Evolutionary conservation across 1,140 invertebrate genomes (phyloP), one percentile per base, ranked within the genome.

Genomic region (Drosophila tani): DNA sequence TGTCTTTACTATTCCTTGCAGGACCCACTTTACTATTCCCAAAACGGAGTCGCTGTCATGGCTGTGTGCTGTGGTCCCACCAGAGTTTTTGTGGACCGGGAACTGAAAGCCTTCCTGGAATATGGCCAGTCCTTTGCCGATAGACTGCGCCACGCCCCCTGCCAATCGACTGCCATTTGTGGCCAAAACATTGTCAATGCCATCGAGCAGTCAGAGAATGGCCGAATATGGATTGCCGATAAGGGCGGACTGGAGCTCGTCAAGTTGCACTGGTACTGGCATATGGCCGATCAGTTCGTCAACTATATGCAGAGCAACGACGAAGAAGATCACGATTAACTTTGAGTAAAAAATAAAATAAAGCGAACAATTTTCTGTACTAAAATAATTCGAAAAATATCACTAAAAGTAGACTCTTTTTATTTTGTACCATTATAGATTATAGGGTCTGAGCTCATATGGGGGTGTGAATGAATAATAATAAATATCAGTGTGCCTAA

Each of bases 201-300:
- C 58, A 92, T 92, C 7, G 82, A 92, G 47, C 59, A 62, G 7
- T 68, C 73, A 9, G 53, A 86, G 50, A 92, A 92, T 46, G 91
- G 91, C n/a, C 85, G 77, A 35, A 91, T 92, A 14, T 92, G 91
- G 91, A 91, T 92, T 29, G 76, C 82, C 4, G 91, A 92, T 46
- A 77, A 86, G 51, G 91, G 84, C 6, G 86, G 79, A 3, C 63
- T 91, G 35, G 90, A 92, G 46, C 29, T 83, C 29, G 81, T 92
- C 4, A 82, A 88, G 24, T 27, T 88, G 29, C 85, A 91, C 12
- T 81, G 77, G 75, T 91, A 91, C 75, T 91, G 91, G 90, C 85
- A 91, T 24, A 91, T 91, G 90, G 85, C 80, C 38, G 84, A 90
- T 50, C 74, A 85, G 49, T 66, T 91, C 14, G 8, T 83, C 1